Percentiles rank a stretch among this genome's conserved stretches.
phyloP scores from a whole-genome alignment of 2,888 invertebrate genomes.

The Rhaphigaster nebulosa region DNA sequence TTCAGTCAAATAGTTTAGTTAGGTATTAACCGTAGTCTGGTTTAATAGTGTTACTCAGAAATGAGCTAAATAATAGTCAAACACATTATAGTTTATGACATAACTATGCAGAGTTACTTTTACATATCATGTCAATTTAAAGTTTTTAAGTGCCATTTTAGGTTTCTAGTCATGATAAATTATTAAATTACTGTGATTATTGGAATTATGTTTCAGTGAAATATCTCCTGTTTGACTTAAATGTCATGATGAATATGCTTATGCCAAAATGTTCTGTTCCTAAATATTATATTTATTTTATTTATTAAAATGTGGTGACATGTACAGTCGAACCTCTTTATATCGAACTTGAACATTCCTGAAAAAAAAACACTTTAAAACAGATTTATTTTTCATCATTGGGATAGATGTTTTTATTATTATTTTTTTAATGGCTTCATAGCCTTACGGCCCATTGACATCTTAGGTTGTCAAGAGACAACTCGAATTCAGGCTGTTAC shows the following conservation, averaged over 20 bases:
- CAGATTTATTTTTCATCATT: not conserved
- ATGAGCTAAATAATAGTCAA: not conserved
- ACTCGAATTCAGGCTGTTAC: not conserved
- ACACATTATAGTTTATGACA: not conserved
- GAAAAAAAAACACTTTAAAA: not conserved
- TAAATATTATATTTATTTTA: not conserved
- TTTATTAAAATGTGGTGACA: not conserved
- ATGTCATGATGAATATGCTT: not conserved
- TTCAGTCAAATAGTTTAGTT: not conserved
- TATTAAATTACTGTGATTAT: not conserved
- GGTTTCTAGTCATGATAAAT: slow-evolving; percentile 23
- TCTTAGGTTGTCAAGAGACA: not conserved
- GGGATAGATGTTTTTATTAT: not conserved
- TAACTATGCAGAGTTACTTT: not conserved
- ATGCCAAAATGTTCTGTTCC: not conserved
- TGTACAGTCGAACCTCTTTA: not conserved
- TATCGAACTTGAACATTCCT: not conserved
- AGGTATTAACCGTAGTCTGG: not conserved
- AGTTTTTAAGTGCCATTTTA: not conserved
- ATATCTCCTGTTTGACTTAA: not conserved
- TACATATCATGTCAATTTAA: not conserved
- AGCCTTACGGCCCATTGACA: not conserved
- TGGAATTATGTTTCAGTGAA: not conserved
- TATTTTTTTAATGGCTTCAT: not conserved
- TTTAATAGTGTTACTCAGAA: not conserved